Percentiles rank a stretch among this genome's conserved stretches.
These are phyloP conservation scores for Ctenoplectra terminalis DNA, from an alignment of 1,140 invertebrate species.

Conservation along the genomic window DNA sequence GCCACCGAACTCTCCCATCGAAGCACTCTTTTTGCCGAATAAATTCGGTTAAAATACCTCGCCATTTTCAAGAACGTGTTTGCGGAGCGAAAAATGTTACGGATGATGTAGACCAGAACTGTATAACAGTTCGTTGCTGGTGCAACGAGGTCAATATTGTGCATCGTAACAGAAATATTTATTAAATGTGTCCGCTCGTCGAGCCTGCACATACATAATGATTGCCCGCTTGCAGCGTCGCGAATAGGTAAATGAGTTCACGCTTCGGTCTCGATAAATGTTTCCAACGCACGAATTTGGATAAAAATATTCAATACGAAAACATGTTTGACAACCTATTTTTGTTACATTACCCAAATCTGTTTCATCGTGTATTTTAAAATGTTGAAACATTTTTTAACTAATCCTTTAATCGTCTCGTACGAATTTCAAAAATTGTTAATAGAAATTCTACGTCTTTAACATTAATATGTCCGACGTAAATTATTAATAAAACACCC, in stretches of 20 bases:
- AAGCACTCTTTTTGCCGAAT: background rate
- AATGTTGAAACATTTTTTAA: too few relatives aligned
- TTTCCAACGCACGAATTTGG: background rate
- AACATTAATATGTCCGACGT: too few relatives aligned
- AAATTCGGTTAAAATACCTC: slow-evolving; percentile 1
- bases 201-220: too few relatives aligned
- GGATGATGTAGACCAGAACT: too few relatives aligned
- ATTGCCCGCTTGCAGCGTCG: background rate
- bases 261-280: too few relatives aligned
- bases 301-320: background rate
- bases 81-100: background rate
- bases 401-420: too few relatives aligned
- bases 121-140: background rate
- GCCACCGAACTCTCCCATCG: too few relatives aligned
- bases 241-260: background rate
- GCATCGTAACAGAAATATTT: slow-evolving; percentile 1
- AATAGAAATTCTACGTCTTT: too few relatives aligned
- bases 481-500: too few relatives aligned
- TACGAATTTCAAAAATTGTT: too few relatives aligned
- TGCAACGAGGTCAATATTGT: background rate
- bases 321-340: background rate
- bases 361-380: too few relatives aligned
- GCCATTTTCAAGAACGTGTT: background rate
- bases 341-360: too few relatives aligned
- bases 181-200: background rate